Evolutionary conservation across 2,113 vertebrate species (phyloP).

Genomic region (Peromyscus polionotus): DNA sequence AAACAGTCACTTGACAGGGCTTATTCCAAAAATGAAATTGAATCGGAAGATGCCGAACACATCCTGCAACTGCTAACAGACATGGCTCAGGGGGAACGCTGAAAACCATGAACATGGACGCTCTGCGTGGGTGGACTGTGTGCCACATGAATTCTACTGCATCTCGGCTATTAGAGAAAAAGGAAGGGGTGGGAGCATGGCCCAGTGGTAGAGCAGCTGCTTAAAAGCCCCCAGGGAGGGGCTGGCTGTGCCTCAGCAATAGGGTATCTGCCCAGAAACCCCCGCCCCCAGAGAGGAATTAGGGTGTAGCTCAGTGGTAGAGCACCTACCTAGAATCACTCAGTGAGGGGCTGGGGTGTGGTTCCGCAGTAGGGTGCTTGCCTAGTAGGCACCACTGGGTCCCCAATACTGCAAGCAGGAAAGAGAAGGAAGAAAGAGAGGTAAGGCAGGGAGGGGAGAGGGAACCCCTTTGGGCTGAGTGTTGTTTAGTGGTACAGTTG

Average conservation of each 20-base stretch:
- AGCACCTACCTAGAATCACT: not conserved
- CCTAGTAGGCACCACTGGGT: not conserved
- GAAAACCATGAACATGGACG: too few species aligned
- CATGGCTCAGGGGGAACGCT: not conserved
- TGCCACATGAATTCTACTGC: fast-evolving
- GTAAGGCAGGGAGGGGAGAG: too few species aligned
- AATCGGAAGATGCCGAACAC: not conserved
- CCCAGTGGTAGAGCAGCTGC: not conserved
- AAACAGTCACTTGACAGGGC: not conserved
- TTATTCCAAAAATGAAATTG: not conserved
- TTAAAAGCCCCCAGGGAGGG: not conserved
- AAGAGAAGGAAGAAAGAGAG: too few species aligned
- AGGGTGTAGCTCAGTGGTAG: not conserved
- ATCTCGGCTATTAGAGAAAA: not conserved
- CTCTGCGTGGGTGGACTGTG: not conserved
- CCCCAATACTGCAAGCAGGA: not conserved
- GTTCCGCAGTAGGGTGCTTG: not conserved
- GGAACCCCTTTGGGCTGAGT: not conserved
- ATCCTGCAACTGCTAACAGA: not conserved
- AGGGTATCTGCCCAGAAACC: not conserved
- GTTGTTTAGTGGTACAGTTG: not conserved
- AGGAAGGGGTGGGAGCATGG: too few species aligned
- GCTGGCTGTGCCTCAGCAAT: too few species aligned
- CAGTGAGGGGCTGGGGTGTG: not conserved
- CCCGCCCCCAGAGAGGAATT: not conserved